Evolutionary conservation across 1,140 invertebrate species (phyloP).

Genomic region (Drosophila cardini): DNA sequence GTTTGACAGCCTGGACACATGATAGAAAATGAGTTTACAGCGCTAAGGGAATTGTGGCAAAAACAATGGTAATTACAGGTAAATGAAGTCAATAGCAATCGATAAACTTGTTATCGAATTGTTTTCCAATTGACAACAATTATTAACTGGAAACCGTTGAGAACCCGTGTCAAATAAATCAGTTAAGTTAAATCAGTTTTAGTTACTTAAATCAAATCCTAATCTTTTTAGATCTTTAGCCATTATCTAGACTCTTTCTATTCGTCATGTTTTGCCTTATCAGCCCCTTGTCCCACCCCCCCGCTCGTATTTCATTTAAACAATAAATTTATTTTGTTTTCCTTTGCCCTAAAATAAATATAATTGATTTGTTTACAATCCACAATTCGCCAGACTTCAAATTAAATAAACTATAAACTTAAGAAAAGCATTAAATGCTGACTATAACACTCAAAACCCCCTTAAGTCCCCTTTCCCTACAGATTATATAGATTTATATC

Average conservation of each 20-base stretch:
- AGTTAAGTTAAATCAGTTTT: too few species aligned
- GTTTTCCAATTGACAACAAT: neutral
- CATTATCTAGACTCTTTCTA: too few species aligned
- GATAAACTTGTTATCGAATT: conserved; percentile 24
- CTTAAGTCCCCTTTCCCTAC: neutral
- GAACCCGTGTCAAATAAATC: neutral
- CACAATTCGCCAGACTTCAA: conserved; percentile 30
- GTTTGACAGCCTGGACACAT: conserved; percentile 42
- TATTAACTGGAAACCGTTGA: neutral
- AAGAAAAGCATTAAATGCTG: conserved; percentile 9
- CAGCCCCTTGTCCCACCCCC: neutral
- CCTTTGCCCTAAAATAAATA: conserved; percentile 15
- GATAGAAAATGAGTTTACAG: conserved; percentile 47
- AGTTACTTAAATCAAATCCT: too few species aligned
- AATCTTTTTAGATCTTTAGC: too few species aligned
- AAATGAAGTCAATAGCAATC: conserved; percentile 28
- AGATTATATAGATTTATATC: neutral
- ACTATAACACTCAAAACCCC: neutral
- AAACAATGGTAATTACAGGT: conserved; percentile 5
- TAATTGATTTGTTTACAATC: conserved; percentile 42
- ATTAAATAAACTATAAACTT: conserved; percentile 29
- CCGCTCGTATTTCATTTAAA: conserved; percentile 35
- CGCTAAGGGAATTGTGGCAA: conserved; percentile 5
- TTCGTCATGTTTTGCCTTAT: too few species aligned
- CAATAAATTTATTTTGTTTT: conserved; percentile 29